These are phyloP conservation scores for Verasper variegatus DNA, from an alignment of 2,113 vertebrate species.

Conservation along the genomic window DNA sequence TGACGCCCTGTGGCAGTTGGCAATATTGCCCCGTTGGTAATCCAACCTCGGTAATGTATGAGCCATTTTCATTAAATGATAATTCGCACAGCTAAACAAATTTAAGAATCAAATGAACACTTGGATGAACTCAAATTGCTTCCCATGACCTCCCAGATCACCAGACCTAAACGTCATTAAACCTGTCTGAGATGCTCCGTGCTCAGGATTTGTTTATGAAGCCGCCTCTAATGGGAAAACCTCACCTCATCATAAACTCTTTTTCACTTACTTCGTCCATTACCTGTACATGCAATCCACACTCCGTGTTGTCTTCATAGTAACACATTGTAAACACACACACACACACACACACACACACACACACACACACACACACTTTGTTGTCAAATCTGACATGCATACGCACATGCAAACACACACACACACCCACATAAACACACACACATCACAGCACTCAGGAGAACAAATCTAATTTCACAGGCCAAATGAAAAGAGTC, in stretches of 20 bases:
- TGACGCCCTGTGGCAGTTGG: neutral
- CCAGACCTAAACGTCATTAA: conserved; percentile 36
- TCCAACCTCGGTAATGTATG: conserved; percentile 3
- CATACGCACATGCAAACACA: no score
- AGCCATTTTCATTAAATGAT: neutral
- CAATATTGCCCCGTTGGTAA: neutral
- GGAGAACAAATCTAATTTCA: conserved; percentile 60
- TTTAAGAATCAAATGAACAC: conserved; percentile 1
- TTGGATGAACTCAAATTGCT: conserved; percentile 3
- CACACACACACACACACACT: no score
- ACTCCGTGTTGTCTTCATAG: neutral
- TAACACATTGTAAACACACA: conserved; percentile 7
- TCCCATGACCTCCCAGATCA: conserved; percentile 43
- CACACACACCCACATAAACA: neutral
- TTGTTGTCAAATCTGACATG: neutral
- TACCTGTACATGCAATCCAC: neutral
- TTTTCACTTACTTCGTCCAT: neutral
- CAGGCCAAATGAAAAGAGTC: conserved; percentile 46
- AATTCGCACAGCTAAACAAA: neutral
- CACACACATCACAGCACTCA: conserved; percentile 20
- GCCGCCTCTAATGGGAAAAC: neutral
- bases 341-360: conserved; percentile 19
- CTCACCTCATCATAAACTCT: neutral
- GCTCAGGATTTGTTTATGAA: conserved; percentile 26
- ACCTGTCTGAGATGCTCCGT: conserved; percentile 29